Percentiles rank a stretch among this genome's conserved stretches.
Conservation (phyloP, 2,888 invertebrate genomes). For the Alloscopus bannaensis region DNA sequence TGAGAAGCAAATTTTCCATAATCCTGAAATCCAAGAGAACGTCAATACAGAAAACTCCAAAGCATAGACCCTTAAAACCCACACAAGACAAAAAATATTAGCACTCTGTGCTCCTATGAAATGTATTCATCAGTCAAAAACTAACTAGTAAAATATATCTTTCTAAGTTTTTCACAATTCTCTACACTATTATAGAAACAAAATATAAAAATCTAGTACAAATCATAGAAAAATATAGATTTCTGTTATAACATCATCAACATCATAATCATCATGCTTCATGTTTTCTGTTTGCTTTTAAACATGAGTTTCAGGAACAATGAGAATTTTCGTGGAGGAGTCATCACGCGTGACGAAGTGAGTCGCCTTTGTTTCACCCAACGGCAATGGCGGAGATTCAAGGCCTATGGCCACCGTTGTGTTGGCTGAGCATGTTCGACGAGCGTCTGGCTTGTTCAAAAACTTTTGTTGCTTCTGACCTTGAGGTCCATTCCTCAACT, state of each 20-base stretch:
- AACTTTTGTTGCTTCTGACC: slow-evolving; percentile 26
- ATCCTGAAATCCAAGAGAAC: too few relatives aligned
- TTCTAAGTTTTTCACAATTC: too few relatives aligned
- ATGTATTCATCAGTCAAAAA: too few relatives aligned
- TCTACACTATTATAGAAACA: too few relatives aligned
- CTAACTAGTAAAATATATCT: too few relatives aligned
- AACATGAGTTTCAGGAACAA: slow-evolving; percentile 73
- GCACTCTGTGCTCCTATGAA: too few relatives aligned
- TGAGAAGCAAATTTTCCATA: too few relatives aligned
- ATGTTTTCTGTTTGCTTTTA: slow-evolving; percentile 43
- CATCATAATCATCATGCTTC: too few relatives aligned
- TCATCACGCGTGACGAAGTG: slow-evolving; percentile 72
- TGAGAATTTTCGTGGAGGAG: slow-evolving; percentile 70
- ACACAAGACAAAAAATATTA: too few relatives aligned
- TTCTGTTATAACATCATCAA: background rate
- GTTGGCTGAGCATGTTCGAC: slow-evolving; percentile 41
- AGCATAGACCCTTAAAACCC: too few relatives aligned
- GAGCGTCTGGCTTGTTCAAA: slow-evolving; percentile 27
- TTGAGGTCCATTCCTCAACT: slow-evolving; percentile 40
- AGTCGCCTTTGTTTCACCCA: slow-evolving; percentile 64
- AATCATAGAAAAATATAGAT: background rate
- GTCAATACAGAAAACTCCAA: too few relatives aligned
- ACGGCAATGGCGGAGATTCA: slow-evolving; percentile 41
- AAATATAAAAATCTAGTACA: background rate
- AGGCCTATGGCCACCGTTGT: slow-evolving; percentile 33